Conservation (phyloP, 2,888 invertebrate genomes). For the Chalcis sispes region DNA sequence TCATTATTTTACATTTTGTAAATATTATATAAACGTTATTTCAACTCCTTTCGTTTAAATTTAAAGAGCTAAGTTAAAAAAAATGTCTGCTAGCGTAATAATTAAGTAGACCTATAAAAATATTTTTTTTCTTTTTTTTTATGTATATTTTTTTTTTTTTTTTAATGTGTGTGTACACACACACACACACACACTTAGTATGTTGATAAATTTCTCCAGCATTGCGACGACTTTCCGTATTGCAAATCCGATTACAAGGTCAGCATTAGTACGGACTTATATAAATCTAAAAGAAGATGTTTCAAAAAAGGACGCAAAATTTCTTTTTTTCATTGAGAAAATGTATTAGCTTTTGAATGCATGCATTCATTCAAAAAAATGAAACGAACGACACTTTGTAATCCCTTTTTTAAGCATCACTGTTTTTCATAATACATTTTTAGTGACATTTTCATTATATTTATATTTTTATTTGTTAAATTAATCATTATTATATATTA, state of each 20-base stretch:
- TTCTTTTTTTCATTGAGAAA: background rate
- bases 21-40: background rate
- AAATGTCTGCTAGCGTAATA: slow-evolving; percentile 4
- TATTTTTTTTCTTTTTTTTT: background rate
- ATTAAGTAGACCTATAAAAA: background rate
- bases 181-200: background rate
- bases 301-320: slow-evolving; percentile 20
- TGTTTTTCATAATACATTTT: slow-evolving; percentile 16
- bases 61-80: background rate
- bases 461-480: slow-evolving; percentile 30
- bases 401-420: slow-evolving; percentile 37
- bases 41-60: slow-evolving; percentile 2
- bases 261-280: slow-evolving; percentile 52
- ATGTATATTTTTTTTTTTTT: background rate
- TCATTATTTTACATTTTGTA: background rate
- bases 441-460: slow-evolving; percentile 23
- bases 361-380: slow-evolving; percentile 1
- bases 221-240: slow-evolving; percentile 20
- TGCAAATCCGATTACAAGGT: slow-evolving; percentile 46
- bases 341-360: background rate
- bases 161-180: background rate
- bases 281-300: background rate
- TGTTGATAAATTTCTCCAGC: slow-evolving; percentile 2
- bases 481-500: background rate
- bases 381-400: background rate